A percentile compares a stretch with the other conserved stretches of the same genome.
phyloP scores from a whole-genome alignment of 1,140 invertebrate species.

The Trichonephila clavipes region DNA sequence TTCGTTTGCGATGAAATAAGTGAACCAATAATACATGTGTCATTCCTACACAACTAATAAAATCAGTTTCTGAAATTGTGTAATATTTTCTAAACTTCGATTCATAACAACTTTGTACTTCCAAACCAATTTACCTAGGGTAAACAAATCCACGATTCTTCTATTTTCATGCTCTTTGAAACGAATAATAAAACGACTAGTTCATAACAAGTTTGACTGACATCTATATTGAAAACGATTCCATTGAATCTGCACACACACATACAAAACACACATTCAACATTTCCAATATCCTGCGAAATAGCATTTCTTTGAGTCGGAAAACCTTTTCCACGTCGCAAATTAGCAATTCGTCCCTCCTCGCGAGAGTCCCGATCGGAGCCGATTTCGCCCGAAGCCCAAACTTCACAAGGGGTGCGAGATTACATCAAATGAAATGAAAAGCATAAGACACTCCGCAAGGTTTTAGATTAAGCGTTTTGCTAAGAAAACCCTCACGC shows the following conservation, averaged over 20 bases:
- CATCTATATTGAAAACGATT: neutral
- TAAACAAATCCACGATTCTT: too few species aligned
- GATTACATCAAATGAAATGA: conserved; percentile 38
- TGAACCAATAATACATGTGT: too few species aligned
- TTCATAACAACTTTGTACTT: too few species aligned
- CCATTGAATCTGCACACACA: neutral
- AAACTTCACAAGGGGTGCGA: neutral
- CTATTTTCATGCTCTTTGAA: too few species aligned
- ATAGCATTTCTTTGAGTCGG: neutral
- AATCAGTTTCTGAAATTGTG: too few species aligned
- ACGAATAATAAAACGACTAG: neutral
- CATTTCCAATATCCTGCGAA: neutral
- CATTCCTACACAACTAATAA: too few species aligned
- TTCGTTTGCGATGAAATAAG: too few species aligned
- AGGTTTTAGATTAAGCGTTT: neutral
- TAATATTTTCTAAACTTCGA: too few species aligned
- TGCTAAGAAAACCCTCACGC: neutral
- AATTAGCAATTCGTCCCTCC: neutral
- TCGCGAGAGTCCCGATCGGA: neutral
- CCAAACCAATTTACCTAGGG: too few species aligned
- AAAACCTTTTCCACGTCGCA: neutral
- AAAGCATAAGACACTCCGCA: conserved; percentile 14
- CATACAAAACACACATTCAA: neutral
- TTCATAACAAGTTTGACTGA: neutral
- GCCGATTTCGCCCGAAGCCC: neutral